Evolutionary conservation across 2,888 invertebrate species (phyloP).

Genomic region (Plebejus argus): DNA sequence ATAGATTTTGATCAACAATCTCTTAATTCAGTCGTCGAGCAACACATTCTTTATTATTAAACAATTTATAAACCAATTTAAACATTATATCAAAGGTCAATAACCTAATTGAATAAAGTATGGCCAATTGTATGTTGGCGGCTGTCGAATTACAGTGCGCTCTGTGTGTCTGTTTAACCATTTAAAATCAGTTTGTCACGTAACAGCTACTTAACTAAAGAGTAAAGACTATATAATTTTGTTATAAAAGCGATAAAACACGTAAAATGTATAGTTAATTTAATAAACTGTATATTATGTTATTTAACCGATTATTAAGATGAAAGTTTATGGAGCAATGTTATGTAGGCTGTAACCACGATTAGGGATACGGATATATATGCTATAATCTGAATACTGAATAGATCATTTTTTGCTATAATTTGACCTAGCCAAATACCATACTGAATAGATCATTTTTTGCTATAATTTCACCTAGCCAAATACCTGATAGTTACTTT

Average conservation of each 20-base stretch:
- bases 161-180: background rate
- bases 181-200: background rate
- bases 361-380: no score
- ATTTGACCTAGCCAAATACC: no score
- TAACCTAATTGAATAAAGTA: conserved; percentile 17
- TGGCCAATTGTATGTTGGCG: conserved; percentile 2
- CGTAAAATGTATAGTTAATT: background rate
- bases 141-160: background rate
- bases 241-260: background rate
- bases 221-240: background rate
- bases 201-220: background rate
- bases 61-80: background rate
- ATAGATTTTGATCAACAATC: background rate
- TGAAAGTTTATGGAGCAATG: no score
- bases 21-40: background rate
- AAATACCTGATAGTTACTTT: no score
- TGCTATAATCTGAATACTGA: no score
- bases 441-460: no score
- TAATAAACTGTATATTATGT: no score
- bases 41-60: background rate
- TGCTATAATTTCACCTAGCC: no score
- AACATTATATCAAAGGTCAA: conserved; percentile 9
- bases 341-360: no score
- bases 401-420: no score
- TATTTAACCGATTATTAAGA: no score